phyloP scores from a whole-genome alignment of 2,797 vertebrate species.

The Oreochromis grahami region DNA sequence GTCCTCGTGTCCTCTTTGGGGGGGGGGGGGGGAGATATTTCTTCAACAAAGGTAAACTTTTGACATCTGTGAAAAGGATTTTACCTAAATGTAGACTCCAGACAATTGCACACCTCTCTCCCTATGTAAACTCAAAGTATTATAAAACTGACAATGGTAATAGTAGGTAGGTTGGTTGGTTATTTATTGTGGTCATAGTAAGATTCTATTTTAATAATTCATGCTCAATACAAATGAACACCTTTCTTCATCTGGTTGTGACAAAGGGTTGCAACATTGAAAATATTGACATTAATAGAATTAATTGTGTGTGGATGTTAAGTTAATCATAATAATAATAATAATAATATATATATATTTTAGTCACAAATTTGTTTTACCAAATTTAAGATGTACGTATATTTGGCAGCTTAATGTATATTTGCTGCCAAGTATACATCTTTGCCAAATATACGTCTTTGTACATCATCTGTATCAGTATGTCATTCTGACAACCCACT shows the following conservation, averaged over 20 bases:
- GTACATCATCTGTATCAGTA: background rate
- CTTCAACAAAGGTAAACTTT: background rate
- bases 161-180: background rate
- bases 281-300: background rate
- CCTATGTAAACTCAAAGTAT: background rate
- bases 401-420: background rate
- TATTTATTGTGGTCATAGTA: background rate
- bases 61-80: background rate
- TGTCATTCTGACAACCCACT: background rate
- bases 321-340: background rate
- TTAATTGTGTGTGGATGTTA: background rate
- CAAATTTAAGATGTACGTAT: background rate
- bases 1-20: background rate
- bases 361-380: background rate
- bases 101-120: background rate
- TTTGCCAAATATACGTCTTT: background rate
- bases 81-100: background rate
- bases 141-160: background rate
- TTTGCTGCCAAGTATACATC: background rate
- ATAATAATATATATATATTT: background rate
- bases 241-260: conserved; percentile 26
- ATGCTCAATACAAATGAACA: background rate
- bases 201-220: background rate
- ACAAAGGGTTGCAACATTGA: background rate
- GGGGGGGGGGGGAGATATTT: too few relatives aligned